Conservation (phyloP, 2,888 invertebrate genomes). For the Himalopsyche kuldschensis region DNA sequence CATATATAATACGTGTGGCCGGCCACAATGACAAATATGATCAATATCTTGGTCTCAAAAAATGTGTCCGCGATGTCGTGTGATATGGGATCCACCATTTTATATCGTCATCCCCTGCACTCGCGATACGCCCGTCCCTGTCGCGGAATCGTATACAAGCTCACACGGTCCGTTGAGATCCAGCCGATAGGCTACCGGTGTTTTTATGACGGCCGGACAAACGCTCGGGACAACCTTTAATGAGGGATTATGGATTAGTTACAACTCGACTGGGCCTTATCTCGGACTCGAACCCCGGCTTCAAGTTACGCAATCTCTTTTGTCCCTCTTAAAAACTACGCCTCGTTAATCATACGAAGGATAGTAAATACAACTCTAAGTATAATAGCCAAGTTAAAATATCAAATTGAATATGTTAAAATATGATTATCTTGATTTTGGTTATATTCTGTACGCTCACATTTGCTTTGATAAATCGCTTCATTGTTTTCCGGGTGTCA, state of each 20-base stretch:
- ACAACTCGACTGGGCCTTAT: slow-evolving; percentile 6
- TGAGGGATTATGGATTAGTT: slow-evolving; percentile 32
- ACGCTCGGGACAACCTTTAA: slow-evolving; percentile 22
- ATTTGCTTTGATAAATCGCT: slow-evolving; percentile 38
- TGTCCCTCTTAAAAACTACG: neutral
- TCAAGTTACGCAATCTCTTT: slow-evolving; percentile 3
- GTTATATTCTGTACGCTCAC: slow-evolving; percentile 5
- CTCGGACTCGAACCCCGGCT: neutral
- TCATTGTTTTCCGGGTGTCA: slow-evolving; percentile 37
- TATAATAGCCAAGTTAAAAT: slow-evolving; percentile 17
- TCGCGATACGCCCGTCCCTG: neutral
- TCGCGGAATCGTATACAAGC: slow-evolving; percentile 2
- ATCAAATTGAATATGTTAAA: slow-evolving; percentile 28
- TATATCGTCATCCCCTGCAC: neutral
- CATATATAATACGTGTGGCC: neutral
- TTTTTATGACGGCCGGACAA: slow-evolving; percentile 24
- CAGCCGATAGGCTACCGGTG: slow-evolving; percentile 33
- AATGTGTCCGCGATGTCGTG: neutral
- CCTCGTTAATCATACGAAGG: slow-evolving; percentile 15
- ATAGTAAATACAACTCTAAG: neutral
- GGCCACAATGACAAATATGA: neutral
- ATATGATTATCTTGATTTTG: slow-evolving; percentile 27
- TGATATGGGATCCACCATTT: neutral
- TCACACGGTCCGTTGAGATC: slow-evolving; percentile 1
- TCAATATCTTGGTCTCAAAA: neutral